Evolutionary conservation across 1,140 invertebrate species (phyloP).

Genomic region (Eurytemora carolleeae): DNA sequence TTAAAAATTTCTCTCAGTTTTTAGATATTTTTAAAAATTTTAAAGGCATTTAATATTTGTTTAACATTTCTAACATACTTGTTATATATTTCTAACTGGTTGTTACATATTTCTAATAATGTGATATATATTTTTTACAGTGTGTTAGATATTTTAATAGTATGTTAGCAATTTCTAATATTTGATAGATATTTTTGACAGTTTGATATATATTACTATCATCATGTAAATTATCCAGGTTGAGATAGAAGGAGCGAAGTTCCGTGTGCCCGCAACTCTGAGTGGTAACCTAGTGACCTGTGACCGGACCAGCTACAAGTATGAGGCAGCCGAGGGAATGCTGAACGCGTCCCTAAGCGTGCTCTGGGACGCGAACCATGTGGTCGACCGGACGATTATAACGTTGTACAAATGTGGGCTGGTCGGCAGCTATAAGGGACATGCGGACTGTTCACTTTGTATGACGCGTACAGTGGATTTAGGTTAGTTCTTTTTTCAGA

Average conservation of each 20-base stretch:
- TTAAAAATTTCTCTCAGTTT: too few relatives aligned
- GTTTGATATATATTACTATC: too few relatives aligned
- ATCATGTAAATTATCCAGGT: too few relatives aligned
- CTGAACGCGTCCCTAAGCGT: slow-evolving; percentile 69
- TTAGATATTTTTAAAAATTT: too few relatives aligned
- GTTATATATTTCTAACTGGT: too few relatives aligned
- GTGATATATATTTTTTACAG: too few relatives aligned
- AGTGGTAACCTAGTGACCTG: slow-evolving; percentile 37
- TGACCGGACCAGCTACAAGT: slow-evolving; percentile 77
- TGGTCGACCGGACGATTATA: slow-evolving; percentile 68
- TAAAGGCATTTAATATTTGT: too few relatives aligned
- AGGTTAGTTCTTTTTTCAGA: not conserved
- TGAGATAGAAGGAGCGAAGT: slow-evolving; percentile 68
- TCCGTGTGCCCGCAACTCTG: slow-evolving; percentile 65
- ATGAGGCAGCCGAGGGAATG: slow-evolving; percentile 60
- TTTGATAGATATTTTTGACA: too few relatives aligned
- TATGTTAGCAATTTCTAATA: too few relatives aligned
- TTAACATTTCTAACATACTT: too few relatives aligned
- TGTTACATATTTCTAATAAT: too few relatives aligned
- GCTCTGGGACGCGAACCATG: slow-evolving; percentile 77
- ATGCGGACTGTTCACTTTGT: slow-evolving; percentile 78
- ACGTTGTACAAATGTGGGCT: slow-evolving; percentile 85
- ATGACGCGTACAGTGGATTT: slow-evolving; percentile 42
- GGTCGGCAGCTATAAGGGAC: slow-evolving; percentile 41
- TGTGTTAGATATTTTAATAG: too few relatives aligned